These are phyloP conservation scores for Cebidichthys violaceus DNA, from an alignment of 2,113 vertebrate species.

Conservation along the genomic window DNA sequence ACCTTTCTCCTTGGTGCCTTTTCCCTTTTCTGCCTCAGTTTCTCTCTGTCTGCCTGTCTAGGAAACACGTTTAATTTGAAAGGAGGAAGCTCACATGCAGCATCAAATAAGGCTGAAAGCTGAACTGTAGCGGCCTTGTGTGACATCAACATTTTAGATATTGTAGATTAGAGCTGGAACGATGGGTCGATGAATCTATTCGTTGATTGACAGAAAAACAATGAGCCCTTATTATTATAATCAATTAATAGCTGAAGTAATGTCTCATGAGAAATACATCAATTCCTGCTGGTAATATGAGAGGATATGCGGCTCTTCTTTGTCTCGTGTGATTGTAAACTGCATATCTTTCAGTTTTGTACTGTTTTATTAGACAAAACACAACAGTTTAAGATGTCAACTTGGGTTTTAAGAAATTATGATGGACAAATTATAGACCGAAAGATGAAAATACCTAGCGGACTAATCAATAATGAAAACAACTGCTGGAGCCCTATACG, in stretches of 20 bases:
- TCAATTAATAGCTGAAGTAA: background rate
- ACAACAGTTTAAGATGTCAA: background rate
- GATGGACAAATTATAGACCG: background rate
- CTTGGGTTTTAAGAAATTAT: background rate
- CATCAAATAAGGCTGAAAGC: background rate
- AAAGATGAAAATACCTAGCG: background rate
- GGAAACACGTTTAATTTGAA: slow-evolving; percentile 30
- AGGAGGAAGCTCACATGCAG: slow-evolving; percentile 14
- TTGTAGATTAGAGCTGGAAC: slow-evolving; percentile 5
- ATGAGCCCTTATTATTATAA: background rate
- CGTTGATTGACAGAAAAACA: background rate
- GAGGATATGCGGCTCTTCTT: background rate
- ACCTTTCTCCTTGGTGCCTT: slow-evolving; percentile 60
- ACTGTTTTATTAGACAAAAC: background rate
- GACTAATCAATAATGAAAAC: background rate
- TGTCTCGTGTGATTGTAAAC: background rate
- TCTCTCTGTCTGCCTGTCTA: slow-evolving; percentile 40
- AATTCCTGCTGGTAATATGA: background rate
- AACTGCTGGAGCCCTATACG: background rate
- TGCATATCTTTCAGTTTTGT: background rate
- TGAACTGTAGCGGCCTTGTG: background rate
- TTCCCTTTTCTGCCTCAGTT: slow-evolving; percentile 42
- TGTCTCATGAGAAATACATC: background rate
- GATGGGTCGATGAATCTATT: background rate
- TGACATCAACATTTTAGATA: slow-evolving; percentile 10